A percentile compares a stretch with the other conserved stretches of the same genome.
Evolutionary conservation across 2,797 vertebrate species (phyloP).

Genomic region (Anguilla obscura): DNA sequence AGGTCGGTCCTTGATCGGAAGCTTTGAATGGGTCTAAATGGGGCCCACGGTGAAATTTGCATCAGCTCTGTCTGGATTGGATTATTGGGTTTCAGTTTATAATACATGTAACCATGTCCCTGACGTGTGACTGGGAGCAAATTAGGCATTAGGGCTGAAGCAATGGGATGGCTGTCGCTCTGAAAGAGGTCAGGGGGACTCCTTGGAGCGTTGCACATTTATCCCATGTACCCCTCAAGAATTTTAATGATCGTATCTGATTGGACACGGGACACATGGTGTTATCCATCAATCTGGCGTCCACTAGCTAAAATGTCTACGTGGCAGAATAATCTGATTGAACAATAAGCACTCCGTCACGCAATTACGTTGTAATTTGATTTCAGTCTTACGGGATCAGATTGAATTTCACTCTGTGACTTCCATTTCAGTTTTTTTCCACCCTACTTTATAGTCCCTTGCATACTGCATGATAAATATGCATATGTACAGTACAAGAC

Average conservation of each 20-base stretch:
- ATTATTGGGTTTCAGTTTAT: neutral
- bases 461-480: neutral
- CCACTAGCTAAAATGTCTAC: neutral
- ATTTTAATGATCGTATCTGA: slow-evolving; percentile 9
- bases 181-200: neutral
- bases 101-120: neutral
- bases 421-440: neutral
- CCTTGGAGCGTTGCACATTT: neutral
- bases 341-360: neutral
- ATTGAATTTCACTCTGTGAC: neutral
- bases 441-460: neutral
- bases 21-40: neutral
- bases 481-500: neutral
- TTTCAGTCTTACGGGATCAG: neutral
- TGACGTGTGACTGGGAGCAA: slow-evolving; percentile 54
- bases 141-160: slow-evolving; percentile 47
- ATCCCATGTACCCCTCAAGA: neutral
- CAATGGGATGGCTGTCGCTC: slow-evolving; percentile 50
- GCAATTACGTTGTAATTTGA: neutral
- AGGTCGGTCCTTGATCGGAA: neutral
- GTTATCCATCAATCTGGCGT: neutral
- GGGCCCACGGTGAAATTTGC: neutral
- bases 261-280: neutral
- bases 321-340: neutral
- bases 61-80: neutral